phyloP scores from a whole-genome alignment of 2,113 vertebrate genomes.

The Cryptotis parvus region DNA sequence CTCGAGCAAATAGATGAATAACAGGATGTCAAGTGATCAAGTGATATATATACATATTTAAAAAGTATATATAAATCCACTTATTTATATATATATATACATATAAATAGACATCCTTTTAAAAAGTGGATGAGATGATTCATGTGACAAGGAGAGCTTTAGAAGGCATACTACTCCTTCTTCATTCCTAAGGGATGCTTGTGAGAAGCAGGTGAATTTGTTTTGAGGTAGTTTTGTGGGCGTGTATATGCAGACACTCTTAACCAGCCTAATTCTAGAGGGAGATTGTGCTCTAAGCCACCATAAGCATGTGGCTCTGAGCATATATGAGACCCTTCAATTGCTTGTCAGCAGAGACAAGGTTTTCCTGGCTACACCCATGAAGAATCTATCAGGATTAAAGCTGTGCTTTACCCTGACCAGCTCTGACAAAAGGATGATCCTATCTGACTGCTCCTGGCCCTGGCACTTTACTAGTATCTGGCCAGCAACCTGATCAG shows the following conservation, averaged over 20 bases:
- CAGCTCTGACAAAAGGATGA: background rate
- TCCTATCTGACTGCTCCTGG: background rate
- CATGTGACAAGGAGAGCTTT: background rate
- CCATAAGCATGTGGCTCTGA: slow-evolving; percentile 2
- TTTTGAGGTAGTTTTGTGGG: background rate
- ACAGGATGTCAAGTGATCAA: too few species aligned
- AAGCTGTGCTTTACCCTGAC: background rate
- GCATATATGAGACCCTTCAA: background rate
- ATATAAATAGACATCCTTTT: background rate
- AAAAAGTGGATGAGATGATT: background rate
- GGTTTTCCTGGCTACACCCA: background rate
- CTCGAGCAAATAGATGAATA: too few species aligned
- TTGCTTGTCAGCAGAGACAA: background rate
- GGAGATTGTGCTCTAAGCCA: background rate
- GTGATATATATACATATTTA: too few species aligned
- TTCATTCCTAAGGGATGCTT: background rate
- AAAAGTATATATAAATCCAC: too few species aligned
- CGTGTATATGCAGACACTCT: background rate
- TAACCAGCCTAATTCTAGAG: background rate
- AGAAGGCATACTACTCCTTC: too few species aligned
- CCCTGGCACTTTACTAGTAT: background rate
- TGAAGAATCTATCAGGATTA: background rate
- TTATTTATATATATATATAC: too few species aligned
- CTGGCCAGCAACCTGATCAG: background rate
- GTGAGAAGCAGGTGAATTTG: background rate